Base-by-base conservation (phyloP, 1,140 invertebrate genomes). In the Rhagoletis zephyria region DNA sequence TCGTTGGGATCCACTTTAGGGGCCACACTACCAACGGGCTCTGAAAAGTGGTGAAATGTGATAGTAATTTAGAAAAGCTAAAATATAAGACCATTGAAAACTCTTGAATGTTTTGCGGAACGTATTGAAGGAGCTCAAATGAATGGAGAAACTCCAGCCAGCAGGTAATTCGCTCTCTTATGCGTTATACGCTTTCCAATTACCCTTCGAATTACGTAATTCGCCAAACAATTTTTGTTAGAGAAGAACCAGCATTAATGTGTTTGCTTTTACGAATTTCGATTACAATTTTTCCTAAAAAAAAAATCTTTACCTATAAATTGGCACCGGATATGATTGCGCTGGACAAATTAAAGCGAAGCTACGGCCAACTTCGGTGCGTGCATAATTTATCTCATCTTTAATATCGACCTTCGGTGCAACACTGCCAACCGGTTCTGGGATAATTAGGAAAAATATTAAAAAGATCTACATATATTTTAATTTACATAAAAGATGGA, bases 391-490 rank as follows among this genome's bases (percentile, higher is more conserved):
- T 87, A 92, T 90, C 56, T 92, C 90, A 85, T 93, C 92, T 86
- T 91, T 92, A 40, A 91, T 90, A 85, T 91, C 94, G 86, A 96
- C 94, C 93, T 95, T 96, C 48, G 95, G 96, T 63, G 95, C 94
- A 89, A 95, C 95, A 91, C 94, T 96, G 90, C 95, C 95, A 89
- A 96, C 94, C 42, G 96, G 95, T 91, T 96, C 95, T 96, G 89
- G 87, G 89, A 77, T 12, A 40, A 12, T 70, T 5, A 77, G 30
- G 10, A 56, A 56, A 10, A 7, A 56, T 7, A 10, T 56, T 56
- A 7, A 56, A 10, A 56, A 61, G 48, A 81, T 19, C 30, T 16
- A 77, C 40, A 42, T 19, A 74, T 4, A 77, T 74, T 19, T 77
- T 56, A 77, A n/a, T 48, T 42, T 16, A 74, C 60, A n/a, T 60